These are phyloP conservation scores for Epinotia brunnichana DNA, from an alignment of 2,888 invertebrate genomes.

Conservation along the genomic window DNA sequence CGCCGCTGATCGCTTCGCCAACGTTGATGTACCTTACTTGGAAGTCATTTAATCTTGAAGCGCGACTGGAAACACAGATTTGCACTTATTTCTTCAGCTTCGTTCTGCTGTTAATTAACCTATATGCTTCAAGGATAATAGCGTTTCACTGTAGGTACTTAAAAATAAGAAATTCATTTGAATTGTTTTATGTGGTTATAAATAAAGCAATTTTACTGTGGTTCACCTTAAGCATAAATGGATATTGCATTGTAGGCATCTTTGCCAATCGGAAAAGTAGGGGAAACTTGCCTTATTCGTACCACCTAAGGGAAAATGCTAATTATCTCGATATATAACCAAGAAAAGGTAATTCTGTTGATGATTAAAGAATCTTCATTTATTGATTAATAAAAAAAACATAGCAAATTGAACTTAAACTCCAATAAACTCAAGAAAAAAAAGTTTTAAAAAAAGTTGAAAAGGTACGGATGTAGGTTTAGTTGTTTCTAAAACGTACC, in stretches of 20 bases:
- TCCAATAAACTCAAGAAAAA: no score
- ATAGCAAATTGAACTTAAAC: no score
- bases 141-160: neutral
- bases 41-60: constrained; percentile 27
- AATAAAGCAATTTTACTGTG: neutral
- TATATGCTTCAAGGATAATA: constrained; percentile 1
- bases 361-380: no score
- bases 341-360: no score
- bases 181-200: neutral
- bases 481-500: no score
- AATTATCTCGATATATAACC: no score
- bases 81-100: constrained; percentile 30
- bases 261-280: neutral
- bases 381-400: no score
- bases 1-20: neutral
- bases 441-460: no score
- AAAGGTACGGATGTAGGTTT: no score
- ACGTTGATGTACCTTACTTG: neutral
- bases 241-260: neutral
- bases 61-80: constrained; percentile 26
- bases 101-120: constrained; percentile 22
- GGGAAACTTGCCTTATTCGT: no score
- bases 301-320: no score
- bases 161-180: neutral
- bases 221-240: neutral